Evolutionary conservation across 2,113 vertebrate species (phyloP), one percentile per base, ranked within the genome.

Genomic region (Elgaria multicarinata): DNA sequence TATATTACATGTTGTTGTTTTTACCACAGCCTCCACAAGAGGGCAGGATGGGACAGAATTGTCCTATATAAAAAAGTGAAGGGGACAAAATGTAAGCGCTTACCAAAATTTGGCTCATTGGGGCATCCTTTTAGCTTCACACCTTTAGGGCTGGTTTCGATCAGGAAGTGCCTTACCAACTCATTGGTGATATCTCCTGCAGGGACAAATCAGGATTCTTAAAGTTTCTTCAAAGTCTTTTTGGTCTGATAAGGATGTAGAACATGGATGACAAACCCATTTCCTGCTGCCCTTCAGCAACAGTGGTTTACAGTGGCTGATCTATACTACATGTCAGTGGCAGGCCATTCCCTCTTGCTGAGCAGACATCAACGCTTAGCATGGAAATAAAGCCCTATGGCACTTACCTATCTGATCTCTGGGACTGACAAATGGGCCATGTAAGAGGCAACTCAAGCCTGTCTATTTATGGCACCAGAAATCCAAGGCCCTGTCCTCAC

Each of bases 101-200:
- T 31, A 99, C 99, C 99, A 81, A 99, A 99, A 97, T 99, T 98
- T 0, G 99, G 99, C 93, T 99, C 99, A 0, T 99, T 99, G 71
- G 98, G 98, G 88, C 99, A 99, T 10, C 99, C 99, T 97, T 99
- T 99, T 96, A 99, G 98, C 95, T 99, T 99, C 94, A 99, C 99
- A 46, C 99, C 99, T 93, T 98, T 98, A 0, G 99, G 97, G 93
- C 98, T 99, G 1, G 99, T 99, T 97, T 99, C 99, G 0, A 99
- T 99, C 94, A 99, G 97, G 96, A 99, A 99, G 96, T 99, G 99
- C 79, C 99, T 98, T 94, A 99, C 99, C 92, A 99, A 96, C 95
- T 99, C 99, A 0, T 98, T 99, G 89, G 97, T 98, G 92, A 97
- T 94, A 88, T 99, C 99, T 95, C 98, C 98, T 98, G 92, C 50